Percentiles rank a stretch among this genome's conserved stretches.
These are phyloP conservation scores for Ceratosolen fusciceps DNA, from an alignment of 1,140 invertebrate species.

Conservation along the genomic window DNA sequence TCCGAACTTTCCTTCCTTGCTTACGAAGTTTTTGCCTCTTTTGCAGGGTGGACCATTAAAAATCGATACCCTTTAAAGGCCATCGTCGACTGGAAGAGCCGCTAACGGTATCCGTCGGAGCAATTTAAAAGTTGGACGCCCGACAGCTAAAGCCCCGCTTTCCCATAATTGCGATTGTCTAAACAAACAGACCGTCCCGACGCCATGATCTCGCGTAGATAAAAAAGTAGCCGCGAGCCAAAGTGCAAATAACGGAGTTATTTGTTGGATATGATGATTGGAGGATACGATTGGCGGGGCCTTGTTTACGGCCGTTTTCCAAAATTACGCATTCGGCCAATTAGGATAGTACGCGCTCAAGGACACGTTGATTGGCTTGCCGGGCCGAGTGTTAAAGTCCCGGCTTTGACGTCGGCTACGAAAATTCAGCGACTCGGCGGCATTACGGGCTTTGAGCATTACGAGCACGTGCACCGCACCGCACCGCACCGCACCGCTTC, in stretches of 20 bases:
- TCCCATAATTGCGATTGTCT: constrained; percentile 31
- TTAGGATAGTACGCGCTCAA: too few relatives aligned
- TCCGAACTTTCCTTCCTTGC: not conserved
- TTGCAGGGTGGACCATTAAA: constrained; percentile 22
- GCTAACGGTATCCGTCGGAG: constrained; percentile 17
- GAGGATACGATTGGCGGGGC: too few relatives aligned
- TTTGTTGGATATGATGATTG: too few relatives aligned
- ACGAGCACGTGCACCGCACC: too few relatives aligned
- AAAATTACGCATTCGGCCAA: too few relatives aligned
- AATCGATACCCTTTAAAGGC: constrained; percentile 36
- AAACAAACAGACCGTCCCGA: constrained; percentile 1
- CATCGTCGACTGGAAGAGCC: not conserved
- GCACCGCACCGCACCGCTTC: too few relatives aligned
- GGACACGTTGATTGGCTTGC: too few relatives aligned
- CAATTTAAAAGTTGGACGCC: constrained; percentile 39
- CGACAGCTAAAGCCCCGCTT: not conserved
- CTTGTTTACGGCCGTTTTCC: too few relatives aligned
- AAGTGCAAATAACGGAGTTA: too few relatives aligned
- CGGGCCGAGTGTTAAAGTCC: not conserved
- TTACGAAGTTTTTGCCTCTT: not conserved
- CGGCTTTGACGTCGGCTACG: not conserved
- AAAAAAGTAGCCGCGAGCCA: not conserved
- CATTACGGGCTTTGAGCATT: too few relatives aligned
- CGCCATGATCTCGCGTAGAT: not conserved
- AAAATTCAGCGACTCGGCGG: not conserved